These are phyloP conservation scores for Drosophila parvula DNA, from an alignment of 1,140 invertebrate species.

Conservation along the genomic window DNA sequence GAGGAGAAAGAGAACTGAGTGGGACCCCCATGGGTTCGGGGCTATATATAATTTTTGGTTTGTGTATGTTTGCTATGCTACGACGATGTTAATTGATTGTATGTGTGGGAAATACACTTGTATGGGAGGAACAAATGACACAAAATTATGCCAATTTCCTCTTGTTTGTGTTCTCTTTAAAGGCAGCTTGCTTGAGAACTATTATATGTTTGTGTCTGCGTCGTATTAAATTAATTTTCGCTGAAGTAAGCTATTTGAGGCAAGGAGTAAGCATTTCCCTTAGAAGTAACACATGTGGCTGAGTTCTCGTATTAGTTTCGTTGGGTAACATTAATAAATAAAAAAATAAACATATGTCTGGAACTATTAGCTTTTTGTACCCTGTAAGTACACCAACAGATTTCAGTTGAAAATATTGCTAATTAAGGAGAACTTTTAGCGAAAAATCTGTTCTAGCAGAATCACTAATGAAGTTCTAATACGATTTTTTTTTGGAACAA, in stretches of 20 bases:
- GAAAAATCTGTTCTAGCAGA: neutral
- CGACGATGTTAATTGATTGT: conserved; percentile 3
- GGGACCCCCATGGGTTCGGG: neutral
- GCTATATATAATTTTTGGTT: conserved; percentile 7
- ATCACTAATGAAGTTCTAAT: too few species aligned
- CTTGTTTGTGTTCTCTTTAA: neutral
- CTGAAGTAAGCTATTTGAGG: neutral
- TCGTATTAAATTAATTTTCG: neutral
- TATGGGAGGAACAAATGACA: neutral
- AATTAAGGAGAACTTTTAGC: too few species aligned
- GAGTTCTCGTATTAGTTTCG: neutral
- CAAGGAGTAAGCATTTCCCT: neutral
- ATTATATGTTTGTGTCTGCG: neutral
- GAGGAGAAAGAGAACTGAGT: conserved; percentile 11
- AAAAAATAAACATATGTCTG: neutral
- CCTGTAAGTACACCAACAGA: neutral
- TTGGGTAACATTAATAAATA: neutral
- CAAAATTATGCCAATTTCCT: neutral
- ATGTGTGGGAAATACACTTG: neutral
- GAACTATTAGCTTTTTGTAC: neutral
- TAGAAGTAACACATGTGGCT: neutral
- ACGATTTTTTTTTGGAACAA: too few species aligned
- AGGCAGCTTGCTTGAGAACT: neutral
- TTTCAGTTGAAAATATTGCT: neutral
- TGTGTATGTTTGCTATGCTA: conserved; percentile 2